Percentiles rank a stretch among this genome's conserved stretches.
These are phyloP conservation scores for Crepidodera aurea DNA, from an alignment of 2,888 invertebrate genomes.

Conservation along the genomic window DNA sequence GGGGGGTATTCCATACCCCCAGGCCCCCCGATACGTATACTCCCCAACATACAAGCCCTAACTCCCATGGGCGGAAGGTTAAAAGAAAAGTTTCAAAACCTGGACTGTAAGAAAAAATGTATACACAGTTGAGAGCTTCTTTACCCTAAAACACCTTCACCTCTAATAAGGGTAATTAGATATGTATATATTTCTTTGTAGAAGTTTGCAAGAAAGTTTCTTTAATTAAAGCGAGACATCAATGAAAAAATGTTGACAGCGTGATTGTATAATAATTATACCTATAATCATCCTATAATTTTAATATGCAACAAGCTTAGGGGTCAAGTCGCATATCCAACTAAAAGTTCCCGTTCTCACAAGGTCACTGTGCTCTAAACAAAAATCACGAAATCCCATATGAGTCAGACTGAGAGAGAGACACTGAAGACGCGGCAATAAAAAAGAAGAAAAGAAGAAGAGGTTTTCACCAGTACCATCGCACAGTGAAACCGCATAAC, in stretches of 20 bases:
- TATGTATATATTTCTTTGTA: too few species aligned
- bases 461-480: constrained; percentile 20
- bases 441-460: background rate
- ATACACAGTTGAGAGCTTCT: too few species aligned
- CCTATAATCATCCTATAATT: constrained; percentile 4
- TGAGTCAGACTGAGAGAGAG: constrained; percentile 7
- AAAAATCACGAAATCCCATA: background rate
- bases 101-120: too few species aligned
- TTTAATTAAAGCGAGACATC: too few species aligned
- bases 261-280: constrained; percentile 2
- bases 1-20: too few species aligned
- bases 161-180: too few species aligned
- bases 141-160: too few species aligned
- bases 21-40: too few species aligned
- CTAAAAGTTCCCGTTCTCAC: constrained; percentile 14
- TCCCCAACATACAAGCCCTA: too few species aligned
- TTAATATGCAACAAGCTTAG: constrained; percentile 6
- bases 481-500: background rate
- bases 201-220: too few species aligned
- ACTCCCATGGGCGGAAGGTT: too few species aligned
- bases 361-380: constrained; percentile 14
- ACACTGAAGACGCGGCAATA: background rate
- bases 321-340: constrained; percentile 4
- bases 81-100: too few species aligned
- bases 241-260: background rate